phyloP scores from a whole-genome alignment of 37 sponge, comb jelly and placozoan species.

The Eunapius fragilis region DNA sequence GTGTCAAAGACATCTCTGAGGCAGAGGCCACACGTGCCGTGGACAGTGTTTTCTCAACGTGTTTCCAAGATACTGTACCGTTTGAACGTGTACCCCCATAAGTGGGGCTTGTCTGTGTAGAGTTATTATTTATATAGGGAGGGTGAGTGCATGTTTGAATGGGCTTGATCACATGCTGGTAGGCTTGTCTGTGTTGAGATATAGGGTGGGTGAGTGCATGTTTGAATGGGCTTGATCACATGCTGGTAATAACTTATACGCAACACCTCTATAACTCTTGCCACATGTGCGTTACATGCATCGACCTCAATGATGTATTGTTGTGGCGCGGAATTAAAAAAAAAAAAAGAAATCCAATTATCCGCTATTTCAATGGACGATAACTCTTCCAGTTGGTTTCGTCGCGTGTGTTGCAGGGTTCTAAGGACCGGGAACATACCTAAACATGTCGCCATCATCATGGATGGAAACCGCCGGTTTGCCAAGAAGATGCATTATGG shows the following conservation, averaged over 20 bases:
- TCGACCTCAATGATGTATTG: no score
- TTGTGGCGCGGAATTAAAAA: no score
- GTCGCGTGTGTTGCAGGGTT: constrained; percentile 59
- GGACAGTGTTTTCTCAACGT: constrained; percentile 80
- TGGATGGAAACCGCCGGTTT: constrained; percentile 98
- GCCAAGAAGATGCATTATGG: constrained; percentile 79
- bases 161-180: no score
- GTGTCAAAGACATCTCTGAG: constrained; percentile 71
- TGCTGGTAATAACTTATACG: no score
- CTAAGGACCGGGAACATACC: constrained; percentile 75
- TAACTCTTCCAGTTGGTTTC: constrained; percentile 44
- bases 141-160: no score
- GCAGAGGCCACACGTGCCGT: constrained; percentile 72
- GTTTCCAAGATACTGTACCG: constrained; percentile 85
- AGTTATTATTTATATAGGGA: neutral
- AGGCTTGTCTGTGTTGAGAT: no score
- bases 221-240: no score
- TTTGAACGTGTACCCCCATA: constrained; percentile 92
- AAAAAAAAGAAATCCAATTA: neutral
- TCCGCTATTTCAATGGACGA: neutral
- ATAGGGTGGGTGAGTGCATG: no score
- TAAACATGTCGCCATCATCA: constrained; percentile 93
- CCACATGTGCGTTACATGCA: no score
- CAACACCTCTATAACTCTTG: no score
- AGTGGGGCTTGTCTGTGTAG: neutral